A percentile compares a stretch with the other conserved stretches of the same genome.
Conservation (phyloP, 2,113 vertebrate species). For the Dasyornis broadbenti region DNA sequence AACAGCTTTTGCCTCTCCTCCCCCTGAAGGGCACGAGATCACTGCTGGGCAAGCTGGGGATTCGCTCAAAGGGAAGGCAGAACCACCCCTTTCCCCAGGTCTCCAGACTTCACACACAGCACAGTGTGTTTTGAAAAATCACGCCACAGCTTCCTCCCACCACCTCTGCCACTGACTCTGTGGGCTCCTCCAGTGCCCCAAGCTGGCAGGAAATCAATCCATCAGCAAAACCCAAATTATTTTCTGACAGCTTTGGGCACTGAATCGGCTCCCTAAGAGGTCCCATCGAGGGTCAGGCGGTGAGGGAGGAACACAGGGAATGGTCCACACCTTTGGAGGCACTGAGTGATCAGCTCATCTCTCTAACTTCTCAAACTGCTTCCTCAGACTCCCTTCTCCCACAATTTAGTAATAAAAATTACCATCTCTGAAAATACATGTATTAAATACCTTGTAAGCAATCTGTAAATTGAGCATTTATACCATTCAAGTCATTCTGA, state of each 20-base stretch:
- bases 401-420: not conserved
- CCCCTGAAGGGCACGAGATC: not conserved
- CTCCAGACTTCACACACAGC: not conserved
- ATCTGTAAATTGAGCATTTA: not conserved
- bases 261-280: not conserved
- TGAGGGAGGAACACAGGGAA: not conserved
- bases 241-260: not conserved
- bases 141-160: not conserved
- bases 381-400: not conserved
- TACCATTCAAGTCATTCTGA: not conserved
- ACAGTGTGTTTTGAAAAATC: not conserved
- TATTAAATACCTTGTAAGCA: not conserved
- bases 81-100: not conserved
- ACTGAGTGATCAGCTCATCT: not conserved
- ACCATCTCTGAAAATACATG: accelerated
- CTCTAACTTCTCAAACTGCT: not conserved
- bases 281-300: not conserved
- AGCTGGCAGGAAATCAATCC: not conserved
- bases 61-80: not conserved
- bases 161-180: not conserved
- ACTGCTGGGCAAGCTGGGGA: not conserved
- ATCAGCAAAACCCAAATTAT: not conserved
- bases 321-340: not conserved
- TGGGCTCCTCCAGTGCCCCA: not conserved
- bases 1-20: not conserved